phyloP scores from a whole-genome alignment of 2,888 invertebrate genomes.

The Leucoptera coffeella region DNA sequence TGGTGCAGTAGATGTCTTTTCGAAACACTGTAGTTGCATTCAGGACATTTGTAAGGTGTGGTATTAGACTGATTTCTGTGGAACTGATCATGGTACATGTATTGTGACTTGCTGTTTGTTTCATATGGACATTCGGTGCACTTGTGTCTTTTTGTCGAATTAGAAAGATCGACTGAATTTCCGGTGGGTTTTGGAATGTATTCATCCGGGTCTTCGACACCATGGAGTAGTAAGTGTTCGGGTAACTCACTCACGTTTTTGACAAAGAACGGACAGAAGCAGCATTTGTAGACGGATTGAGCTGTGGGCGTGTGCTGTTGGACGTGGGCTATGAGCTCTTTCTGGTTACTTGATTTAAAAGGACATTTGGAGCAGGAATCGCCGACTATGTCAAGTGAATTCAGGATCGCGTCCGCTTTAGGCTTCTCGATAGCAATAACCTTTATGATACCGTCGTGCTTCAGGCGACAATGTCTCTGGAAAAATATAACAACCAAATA shows the following conservation, averaged over 20 bases:
- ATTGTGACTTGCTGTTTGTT: slow-evolving; percentile 81
- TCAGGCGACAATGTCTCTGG: slow-evolving; percentile 73
- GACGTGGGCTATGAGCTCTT: slow-evolving; percentile 57
- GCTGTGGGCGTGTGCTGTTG: slow-evolving; percentile 64
- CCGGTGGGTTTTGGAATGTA: slow-evolving; percentile 42
- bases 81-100: slow-evolving; percentile 80
- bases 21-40: slow-evolving; percentile 78
- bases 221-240: slow-evolving; percentile 63
- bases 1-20: slow-evolving; percentile 77
- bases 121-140: slow-evolving; percentile 80
- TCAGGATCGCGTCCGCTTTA: slow-evolving; percentile 28
- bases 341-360: slow-evolving; percentile 55
- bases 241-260: slow-evolving; percentile 61
- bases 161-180: slow-evolving; percentile 14
- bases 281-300: slow-evolving; percentile 70
- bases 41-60: slow-evolving; percentile 67
- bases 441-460: slow-evolving; percentile 70
- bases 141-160: slow-evolving; percentile 59
- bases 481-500: slow-evolving; percentile 14
- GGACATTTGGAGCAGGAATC: slow-evolving; percentile 66
- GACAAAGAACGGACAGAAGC: slow-evolving; percentile 75
- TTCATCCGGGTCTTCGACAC: slow-evolving; percentile 53
- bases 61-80: slow-evolving; percentile 65
- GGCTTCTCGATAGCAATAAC: slow-evolving; percentile 52
- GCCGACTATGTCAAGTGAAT: slow-evolving; percentile 16